Conservation (phyloP, 2,888 invertebrate genomes). For the Lycophotia porphyrea region DNA sequence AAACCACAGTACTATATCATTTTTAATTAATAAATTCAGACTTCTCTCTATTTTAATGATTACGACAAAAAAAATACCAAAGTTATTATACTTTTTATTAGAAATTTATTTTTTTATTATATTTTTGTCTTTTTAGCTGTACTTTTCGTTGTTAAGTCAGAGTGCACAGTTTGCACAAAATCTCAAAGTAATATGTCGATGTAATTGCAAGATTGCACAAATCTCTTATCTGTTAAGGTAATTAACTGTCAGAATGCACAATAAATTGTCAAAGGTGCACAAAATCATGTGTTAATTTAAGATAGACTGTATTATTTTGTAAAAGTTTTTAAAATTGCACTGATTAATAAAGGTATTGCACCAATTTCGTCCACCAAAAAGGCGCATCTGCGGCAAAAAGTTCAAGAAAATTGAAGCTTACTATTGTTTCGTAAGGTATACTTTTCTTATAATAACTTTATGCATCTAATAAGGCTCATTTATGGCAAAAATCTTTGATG, state of each 20-base stretch:
- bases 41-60: slow-evolving; percentile 53
- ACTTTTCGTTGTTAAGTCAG: slow-evolving; percentile 30
- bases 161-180: slow-evolving; percentile 39
- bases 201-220: slow-evolving; percentile 6
- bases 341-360: slow-evolving; percentile 4
- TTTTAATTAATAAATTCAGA: slow-evolving; percentile 25
- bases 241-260: slow-evolving; percentile 15
- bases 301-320: neutral
- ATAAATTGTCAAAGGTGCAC: slow-evolving; percentile 22
- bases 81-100: slow-evolving; percentile 55
- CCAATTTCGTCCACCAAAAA: neutral
- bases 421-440: neutral
- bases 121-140: slow-evolving; percentile 30
- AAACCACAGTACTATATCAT: slow-evolving; percentile 23
- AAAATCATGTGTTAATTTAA: slow-evolving; percentile 1
- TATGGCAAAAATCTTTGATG: neutral
- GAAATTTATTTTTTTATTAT: slow-evolving; percentile 49
- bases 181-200: slow-evolving; percentile 10
- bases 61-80: slow-evolving; percentile 54
- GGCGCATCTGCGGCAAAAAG: neutral
- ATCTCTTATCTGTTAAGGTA: neutral
- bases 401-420: neutral
- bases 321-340: slow-evolving; percentile 7
- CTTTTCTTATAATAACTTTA: neutral
- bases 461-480: neutral